Evolutionary conservation across 2,888 invertebrate genomes (phyloP).

Genomic region (Leistus spinibarbis): DNA sequence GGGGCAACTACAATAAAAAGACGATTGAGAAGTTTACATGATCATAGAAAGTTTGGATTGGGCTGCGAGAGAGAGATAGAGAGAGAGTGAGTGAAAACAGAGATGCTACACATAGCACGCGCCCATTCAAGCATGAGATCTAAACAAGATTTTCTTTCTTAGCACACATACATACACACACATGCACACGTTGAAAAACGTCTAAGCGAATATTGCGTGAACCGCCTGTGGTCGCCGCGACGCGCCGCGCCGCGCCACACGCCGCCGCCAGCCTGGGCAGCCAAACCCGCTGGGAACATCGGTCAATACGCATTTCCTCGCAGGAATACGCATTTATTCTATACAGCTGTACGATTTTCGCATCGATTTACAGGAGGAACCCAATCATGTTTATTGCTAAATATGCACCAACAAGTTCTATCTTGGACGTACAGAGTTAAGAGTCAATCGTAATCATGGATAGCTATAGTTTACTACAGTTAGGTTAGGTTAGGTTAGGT

Average conservation of each 20-base stretch:
- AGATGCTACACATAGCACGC: neutral
- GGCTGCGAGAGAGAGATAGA: too few relatives aligned
- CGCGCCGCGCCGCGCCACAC: neutral
- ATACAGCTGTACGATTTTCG: neutral
- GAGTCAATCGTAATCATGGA: too few relatives aligned
- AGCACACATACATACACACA: neutral
- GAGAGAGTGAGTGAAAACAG: neutral
- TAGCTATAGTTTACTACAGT: too few relatives aligned
- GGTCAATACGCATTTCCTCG: slow-evolving; percentile 9
- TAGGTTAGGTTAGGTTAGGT: too few relatives aligned
- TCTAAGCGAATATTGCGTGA: neutral
- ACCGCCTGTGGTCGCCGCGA: neutral
- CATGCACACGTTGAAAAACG: slow-evolving; percentile 1
- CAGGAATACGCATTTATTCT: neutral
- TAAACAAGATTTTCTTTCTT: slow-evolving; percentile 1
- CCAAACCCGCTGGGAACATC: neutral
- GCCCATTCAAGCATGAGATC: slow-evolving; percentile 1
- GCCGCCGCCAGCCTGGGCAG: too few relatives aligned
- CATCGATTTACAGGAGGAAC: neutral
- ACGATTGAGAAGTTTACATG: neutral
- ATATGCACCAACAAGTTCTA: neutral
- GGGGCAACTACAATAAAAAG: neutral
- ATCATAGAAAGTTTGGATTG: neutral
- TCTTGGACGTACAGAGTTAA: too few relatives aligned
- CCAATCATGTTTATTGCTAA: too few relatives aligned